A percentile compares a stretch with the other conserved stretches of the same genome.
These are phyloP conservation scores for Xenopus petersii DNA, from an alignment of 2,797 vertebrate genomes.

Conservation along the genomic window DNA sequence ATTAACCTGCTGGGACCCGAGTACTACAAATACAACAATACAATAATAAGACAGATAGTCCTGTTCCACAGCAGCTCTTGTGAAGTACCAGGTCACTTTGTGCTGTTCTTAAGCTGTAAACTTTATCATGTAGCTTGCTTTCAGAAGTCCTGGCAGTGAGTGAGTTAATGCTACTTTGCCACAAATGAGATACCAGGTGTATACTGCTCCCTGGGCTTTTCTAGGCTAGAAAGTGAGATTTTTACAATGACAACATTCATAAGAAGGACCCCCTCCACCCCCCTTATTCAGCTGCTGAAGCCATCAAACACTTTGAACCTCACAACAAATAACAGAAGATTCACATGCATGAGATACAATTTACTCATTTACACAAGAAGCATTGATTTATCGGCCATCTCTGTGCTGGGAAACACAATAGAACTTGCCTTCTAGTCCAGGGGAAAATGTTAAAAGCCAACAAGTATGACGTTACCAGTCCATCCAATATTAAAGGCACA, in stretches of 20 bases:
- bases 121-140: neutral
- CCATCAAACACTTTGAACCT: slow-evolving; percentile 30
- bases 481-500: too few species aligned
- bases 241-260: slow-evolving; percentile 44
- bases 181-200: slow-evolving; percentile 22
- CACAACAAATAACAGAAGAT: slow-evolving; percentile 10
- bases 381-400: neutral
- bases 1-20: too few species aligned
- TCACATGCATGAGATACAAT: neutral
- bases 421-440: too few species aligned
- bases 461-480: too few species aligned
- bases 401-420: too few species aligned
- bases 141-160: neutral
- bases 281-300: slow-evolving; percentile 33
- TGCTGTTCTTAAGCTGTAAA: too few species aligned
- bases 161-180: neutral
- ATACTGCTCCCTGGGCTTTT: neutral
- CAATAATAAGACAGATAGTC: too few species aligned
- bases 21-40: too few species aligned
- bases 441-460: too few species aligned
- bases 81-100: too few species aligned
- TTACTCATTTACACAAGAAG: neutral
- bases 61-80: too few species aligned
- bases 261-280: neutral
- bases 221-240: neutral